phyloP scores from a whole-genome alignment of 2,888 invertebrate genomes.

The Apoda limacodes region DNA sequence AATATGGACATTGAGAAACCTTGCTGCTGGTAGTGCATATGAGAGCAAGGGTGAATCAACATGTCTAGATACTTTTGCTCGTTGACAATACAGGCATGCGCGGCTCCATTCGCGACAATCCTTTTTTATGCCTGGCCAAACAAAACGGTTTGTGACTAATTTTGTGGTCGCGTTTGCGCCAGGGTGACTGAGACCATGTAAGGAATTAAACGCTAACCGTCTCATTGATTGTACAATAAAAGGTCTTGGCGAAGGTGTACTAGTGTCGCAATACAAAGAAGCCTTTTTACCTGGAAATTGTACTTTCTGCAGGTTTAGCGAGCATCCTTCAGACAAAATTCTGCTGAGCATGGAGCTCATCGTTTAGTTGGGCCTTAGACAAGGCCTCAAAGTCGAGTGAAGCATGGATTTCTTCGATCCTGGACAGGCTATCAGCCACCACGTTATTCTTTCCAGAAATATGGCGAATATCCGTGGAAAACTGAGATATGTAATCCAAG shows the following conservation, averaged over 20 bases:
- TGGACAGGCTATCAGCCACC: constrained; percentile 26
- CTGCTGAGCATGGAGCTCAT: constrained; percentile 7
- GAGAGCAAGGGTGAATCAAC: constrained; percentile 7
- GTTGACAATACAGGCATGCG: constrained; percentile 29
- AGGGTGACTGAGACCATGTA: constrained; percentile 22
- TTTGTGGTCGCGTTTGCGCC: constrained; percentile 14
- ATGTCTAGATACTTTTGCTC: constrained; percentile 28
- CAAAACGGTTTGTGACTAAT: constrained; percentile 26
- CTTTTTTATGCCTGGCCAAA: constrained; percentile 19
- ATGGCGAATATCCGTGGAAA: constrained; percentile 29
- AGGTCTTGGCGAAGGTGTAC: constrained; percentile 16
- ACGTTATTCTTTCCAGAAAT: constrained; percentile 25
- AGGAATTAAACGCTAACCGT: constrained; percentile 16
- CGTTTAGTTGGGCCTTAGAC: constrained; percentile 9
- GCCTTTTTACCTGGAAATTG: constrained; percentile 5
- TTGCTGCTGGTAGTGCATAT: constrained; percentile 2
- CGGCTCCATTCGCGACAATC: constrained; percentile 16
- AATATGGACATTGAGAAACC: constrained; percentile 9
- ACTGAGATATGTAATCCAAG: constrained; percentile 28
- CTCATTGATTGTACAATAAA: constrained; percentile 15
- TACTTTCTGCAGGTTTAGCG: constrained; percentile 9
- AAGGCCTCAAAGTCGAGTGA: constrained; percentile 7
- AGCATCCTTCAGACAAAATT: constrained; percentile 4
- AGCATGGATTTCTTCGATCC: constrained; percentile 16
- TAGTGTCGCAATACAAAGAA: constrained; percentile 17